Evolutionary conservation across 30 jellyfish, hydroid and myxozoan genomes (phyloP), one percentile per base, ranked within the genome.

Genomic region (Aurelia coerulea): DNA sequence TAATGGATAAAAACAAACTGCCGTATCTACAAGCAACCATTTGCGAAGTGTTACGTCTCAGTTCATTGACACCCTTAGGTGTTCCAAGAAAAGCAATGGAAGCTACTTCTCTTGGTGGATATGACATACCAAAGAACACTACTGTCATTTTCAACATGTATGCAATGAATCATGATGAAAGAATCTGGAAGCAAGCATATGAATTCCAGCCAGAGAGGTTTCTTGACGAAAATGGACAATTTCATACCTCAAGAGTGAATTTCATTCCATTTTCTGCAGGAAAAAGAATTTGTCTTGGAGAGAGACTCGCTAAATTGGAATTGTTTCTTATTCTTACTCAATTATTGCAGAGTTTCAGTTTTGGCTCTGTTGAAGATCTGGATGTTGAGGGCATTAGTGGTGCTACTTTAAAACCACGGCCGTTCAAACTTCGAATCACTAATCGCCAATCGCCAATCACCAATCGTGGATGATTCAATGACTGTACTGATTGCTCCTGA

Each of bases 181-280:
- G 33, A 18, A 42, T 68, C 4, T 82, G 91, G 91, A 46, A 70
- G 37, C 15, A 69, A 2, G 79, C 91, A 0, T 19, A 70, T 15
- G 85, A 82, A 4, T 82, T 82, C 32, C 18, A 33, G 15, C 80
- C 81, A 9, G 91, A 82, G 50, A 39, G 91, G 62, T 69, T 82
- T 58, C 53, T 82, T 2, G 91, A 82, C 53, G 67, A 82, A 35
- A 19, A 60, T 14, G 91, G 91, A 23, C 42, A 46, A 17, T 82
- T 37, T 70, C 16, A 52, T 31, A 62, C 70, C 3, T 71, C 85
- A 4, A 23, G 75, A 15, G 56, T 33, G 42, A 76, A 59, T 29
- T 82, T 82, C 81, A 46, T 82, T 52, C 85, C 91, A 13, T 82
- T 82, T 50, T 69, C 83, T 35, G 84, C 78, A 3, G 91, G 91